A percentile compares a stretch with the other conserved stretches of the same genome.
These are phyloP conservation scores for Ischnura elegans DNA, from an alignment of 2,888 invertebrate species.

Conservation along the genomic window DNA sequence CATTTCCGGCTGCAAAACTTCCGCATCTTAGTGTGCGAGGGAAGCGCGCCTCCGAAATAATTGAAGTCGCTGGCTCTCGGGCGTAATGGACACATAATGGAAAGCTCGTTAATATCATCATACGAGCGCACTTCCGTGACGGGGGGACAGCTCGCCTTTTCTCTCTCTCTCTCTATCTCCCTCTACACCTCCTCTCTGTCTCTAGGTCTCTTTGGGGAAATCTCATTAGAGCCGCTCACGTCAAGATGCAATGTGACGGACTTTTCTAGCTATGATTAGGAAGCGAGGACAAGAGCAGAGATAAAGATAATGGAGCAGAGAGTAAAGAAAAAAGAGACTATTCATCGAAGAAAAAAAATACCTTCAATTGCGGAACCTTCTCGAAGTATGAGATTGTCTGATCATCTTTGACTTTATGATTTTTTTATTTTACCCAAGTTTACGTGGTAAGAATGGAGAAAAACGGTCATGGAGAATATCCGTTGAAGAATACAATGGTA, in stretches of 20 bases:
- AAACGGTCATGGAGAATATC: too few species aligned
- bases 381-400: too few species aligned
- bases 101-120: background rate
- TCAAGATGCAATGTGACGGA: background rate
- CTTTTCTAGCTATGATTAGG: background rate
- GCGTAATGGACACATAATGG: slow-evolving; percentile 21
- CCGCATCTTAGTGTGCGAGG: background rate
- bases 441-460: too few species aligned
- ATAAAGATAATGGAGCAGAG: too few species aligned
- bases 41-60: background rate
- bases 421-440: too few species aligned
- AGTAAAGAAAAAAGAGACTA: background rate
- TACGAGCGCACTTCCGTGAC: background rate
- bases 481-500: too few species aligned
- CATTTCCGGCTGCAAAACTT: background rate
- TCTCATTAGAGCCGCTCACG: background rate
- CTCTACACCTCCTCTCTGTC: too few species aligned
- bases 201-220: too few species aligned
- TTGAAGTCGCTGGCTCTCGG: background rate
- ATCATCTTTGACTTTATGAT: too few species aligned
- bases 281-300: background rate
- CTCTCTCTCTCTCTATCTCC: background rate
- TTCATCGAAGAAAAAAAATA: background rate
- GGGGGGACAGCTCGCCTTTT: background rate
- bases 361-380: background rate